Conservation (phyloP, 2,113 vertebrate genomes). For the Pontoporia blainvillei region DNA sequence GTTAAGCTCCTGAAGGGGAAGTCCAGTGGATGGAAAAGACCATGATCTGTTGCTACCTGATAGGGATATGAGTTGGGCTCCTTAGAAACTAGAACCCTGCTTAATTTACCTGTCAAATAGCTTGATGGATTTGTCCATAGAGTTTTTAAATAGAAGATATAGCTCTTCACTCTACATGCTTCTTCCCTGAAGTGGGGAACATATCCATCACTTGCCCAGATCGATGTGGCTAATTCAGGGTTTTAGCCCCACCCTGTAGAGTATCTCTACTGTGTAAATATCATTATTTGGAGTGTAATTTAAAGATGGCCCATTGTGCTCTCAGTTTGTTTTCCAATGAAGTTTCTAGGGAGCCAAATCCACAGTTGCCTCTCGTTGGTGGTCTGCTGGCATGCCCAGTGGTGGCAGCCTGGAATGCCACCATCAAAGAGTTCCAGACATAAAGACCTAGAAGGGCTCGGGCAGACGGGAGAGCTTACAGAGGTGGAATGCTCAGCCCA, state of each 20-base stretch:
- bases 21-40: neutral
- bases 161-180: slow-evolving; percentile 43
- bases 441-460: neutral
- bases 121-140: slow-evolving; percentile 69
- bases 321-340: neutral
- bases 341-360: neutral
- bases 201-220: neutral
- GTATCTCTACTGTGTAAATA: neutral
- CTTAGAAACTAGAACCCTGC: slow-evolving; percentile 69
- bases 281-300: slow-evolving; percentile 28
- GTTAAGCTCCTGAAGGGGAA: slow-evolving; percentile 58
- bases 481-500: neutral
- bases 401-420: neutral
- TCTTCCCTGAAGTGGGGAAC: slow-evolving; percentile 33
- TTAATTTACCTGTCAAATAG: slow-evolving; percentile 76
- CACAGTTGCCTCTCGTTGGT: neutral
- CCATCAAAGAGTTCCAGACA: too few species aligned
- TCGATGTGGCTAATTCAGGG: neutral
- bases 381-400: neutral
- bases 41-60: slow-evolving; percentile 69
- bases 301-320: neutral
- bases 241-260: neutral
- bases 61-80: slow-evolving; percentile 65
- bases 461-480: too few species aligned
- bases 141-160: slow-evolving; percentile 71